These are phyloP conservation scores for Periphyllus acericola DNA, from an alignment of 2,888 invertebrate species.

Conservation along the genomic window DNA sequence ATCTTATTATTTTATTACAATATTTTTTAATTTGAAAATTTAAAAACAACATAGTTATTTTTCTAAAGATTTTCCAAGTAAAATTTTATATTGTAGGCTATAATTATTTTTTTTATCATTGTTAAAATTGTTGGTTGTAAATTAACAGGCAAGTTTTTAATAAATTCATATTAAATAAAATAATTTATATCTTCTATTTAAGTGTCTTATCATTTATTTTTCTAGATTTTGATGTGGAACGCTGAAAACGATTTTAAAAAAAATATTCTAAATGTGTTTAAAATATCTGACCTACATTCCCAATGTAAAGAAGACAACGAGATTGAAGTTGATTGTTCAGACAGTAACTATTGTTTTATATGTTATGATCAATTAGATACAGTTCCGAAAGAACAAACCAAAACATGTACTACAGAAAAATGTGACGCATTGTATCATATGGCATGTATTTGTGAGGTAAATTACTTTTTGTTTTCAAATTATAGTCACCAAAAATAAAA, in stretches of 20 bases:
- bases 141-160: no score
- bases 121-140: no score
- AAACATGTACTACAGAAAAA: constrained; percentile 31
- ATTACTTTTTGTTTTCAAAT: not conserved
- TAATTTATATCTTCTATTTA: no score
- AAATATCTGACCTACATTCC: not conserved
- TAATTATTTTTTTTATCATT: no score
- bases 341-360: constrained; percentile 43
- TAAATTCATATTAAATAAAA: no score
- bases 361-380: constrained; percentile 42
- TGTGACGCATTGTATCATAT: constrained; percentile 53
- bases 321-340: not conserved
- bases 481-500: no score
- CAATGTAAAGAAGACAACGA: constrained; percentile 10
- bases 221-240: constrained; percentile 40
- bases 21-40: not conserved
- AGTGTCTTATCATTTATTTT: not conserved
- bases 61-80: no score
- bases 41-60: no score
- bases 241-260: constrained; percentile 34
- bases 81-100: no score
- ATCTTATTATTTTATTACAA: not conserved
- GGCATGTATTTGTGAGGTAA: constrained; percentile 52
- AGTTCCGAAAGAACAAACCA: constrained; percentile 24
- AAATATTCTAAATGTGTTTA: constrained; percentile 44